phyloP scores from a whole-genome alignment of 2,797 vertebrate genomes.

The Sardinella longiceps region DNA sequence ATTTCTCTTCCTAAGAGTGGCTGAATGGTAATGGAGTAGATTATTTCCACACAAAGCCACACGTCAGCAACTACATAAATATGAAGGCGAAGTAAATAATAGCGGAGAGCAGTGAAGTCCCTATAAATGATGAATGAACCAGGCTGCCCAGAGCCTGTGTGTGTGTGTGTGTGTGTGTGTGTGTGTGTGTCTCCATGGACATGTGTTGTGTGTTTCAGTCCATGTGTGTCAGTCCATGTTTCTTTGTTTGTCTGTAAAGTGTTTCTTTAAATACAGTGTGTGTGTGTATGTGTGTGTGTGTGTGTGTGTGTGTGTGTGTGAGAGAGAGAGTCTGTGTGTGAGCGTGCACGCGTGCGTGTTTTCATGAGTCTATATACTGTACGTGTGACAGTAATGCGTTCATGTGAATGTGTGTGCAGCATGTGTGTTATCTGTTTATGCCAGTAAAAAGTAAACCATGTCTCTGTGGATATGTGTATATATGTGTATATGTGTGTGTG shows the following conservation, averaged over 20 bases:
- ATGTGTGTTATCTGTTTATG: not conserved
- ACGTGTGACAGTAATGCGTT: too few species aligned
- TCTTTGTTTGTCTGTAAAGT: not conserved
- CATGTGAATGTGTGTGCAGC: not conserved
- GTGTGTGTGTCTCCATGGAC: not conserved
- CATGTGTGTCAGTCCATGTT: not conserved
- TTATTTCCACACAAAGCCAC: conserved; percentile 4
- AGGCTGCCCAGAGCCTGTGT: not conserved
- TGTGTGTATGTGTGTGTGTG: not conserved
- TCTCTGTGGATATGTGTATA: not conserved
- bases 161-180: not conserved
- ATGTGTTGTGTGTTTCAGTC: not conserved
- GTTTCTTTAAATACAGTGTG: not conserved
- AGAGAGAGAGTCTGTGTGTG: not conserved
- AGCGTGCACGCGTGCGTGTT: not conserved
- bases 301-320: not conserved
- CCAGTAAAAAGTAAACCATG: too few species aligned
- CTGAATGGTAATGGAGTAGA: conserved; percentile 34
- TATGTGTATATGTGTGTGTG: not conserved
- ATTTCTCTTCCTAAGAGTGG: conserved; percentile 60
- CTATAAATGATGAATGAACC: conserved; percentile 4
- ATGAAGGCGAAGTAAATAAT: not conserved
- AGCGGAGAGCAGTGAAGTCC: not conserved
- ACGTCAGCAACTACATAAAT: conserved; percentile 16
- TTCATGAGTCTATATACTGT: too few species aligned